A percentile compares a stretch with the other conserved stretches of the same genome.
phyloP scores from a whole-genome alignment of 2,888 invertebrate species.

The Panopea generosa region DNA sequence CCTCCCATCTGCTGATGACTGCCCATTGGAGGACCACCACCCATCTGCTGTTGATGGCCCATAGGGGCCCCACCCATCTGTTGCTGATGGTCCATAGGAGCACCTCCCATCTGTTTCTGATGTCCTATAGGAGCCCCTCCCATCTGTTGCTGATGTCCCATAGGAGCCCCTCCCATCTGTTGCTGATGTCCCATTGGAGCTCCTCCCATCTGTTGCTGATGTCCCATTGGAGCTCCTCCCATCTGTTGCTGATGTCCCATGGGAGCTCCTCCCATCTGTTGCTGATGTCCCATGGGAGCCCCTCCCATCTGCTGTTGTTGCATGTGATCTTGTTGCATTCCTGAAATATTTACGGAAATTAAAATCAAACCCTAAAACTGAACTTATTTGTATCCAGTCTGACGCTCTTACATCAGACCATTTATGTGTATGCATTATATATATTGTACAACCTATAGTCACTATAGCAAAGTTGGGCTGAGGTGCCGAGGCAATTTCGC shows the following conservation, averaged over 20 bases:
- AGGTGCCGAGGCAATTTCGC: too few relatives aligned
- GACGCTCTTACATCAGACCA: too few relatives aligned
- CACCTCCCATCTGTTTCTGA: neutral
- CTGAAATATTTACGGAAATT: neutral
- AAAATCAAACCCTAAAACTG: neutral
- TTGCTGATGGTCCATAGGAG: constrained; percentile 3
- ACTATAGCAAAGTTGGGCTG: too few relatives aligned
- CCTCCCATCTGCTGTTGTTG: constrained; percentile 25
- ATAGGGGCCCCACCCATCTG: constrained; percentile 4
- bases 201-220: neutral
- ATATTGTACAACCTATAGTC: too few relatives aligned
- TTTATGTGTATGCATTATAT: too few relatives aligned
- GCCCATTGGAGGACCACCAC: neutral
- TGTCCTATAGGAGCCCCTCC: neutral
- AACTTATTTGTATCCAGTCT: neutral
- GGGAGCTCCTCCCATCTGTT: constrained; percentile 21
- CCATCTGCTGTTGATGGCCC: constrained; percentile 22
- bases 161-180: neutral
- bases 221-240: constrained; percentile 27
- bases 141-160: constrained; percentile 5
- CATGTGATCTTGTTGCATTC: constrained; percentile 23
- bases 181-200: constrained; percentile 1
- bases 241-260: constrained; percentile 29
- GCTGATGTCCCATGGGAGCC: too few relatives aligned
- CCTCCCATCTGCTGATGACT: neutral